Evolutionary conservation across 2,888 invertebrate genomes (phyloP).

Genomic region (Caenorhabditis angaria): DNA sequence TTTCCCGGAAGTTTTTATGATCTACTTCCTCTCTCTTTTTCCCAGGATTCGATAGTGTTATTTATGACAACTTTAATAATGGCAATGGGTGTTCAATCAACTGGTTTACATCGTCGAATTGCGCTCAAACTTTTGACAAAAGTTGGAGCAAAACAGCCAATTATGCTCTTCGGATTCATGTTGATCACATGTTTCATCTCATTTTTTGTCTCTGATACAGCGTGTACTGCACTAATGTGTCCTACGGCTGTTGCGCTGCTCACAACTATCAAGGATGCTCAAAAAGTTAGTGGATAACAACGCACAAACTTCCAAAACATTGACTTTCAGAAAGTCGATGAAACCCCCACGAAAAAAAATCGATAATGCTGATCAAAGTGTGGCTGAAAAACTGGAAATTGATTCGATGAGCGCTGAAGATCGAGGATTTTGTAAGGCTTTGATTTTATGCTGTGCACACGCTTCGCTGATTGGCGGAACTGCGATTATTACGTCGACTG

Average conservation of each 20-base stretch:
- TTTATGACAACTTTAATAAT: constrained; percentile 50
- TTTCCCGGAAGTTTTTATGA: too few relatives aligned
- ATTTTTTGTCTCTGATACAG: constrained; percentile 64
- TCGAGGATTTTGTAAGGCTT: constrained; percentile 37
- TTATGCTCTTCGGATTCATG: constrained; percentile 53
- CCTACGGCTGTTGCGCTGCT: constrained; percentile 88
- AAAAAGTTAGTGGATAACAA: neutral
- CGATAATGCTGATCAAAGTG: constrained; percentile 19
- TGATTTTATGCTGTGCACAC: constrained; percentile 49
- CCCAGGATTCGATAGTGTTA: constrained; percentile 48
- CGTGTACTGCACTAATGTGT: constrained; percentile 85
- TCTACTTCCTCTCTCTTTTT: neutral
- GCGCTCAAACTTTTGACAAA: constrained; percentile 48
- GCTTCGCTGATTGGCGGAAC: constrained; percentile 54
- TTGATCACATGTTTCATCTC: constrained; percentile 49
- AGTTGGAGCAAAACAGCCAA: constrained; percentile 43
- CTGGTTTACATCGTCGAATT: constrained; percentile 48
- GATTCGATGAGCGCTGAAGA: constrained; percentile 27
- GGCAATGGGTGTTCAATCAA: constrained; percentile 55
- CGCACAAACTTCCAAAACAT: neutral
- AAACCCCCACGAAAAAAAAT: too few relatives aligned
- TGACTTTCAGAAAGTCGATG: neutral
- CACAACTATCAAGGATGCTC: constrained; percentile 37
- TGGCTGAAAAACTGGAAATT: constrained; percentile 25
- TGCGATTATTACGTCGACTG: constrained; percentile 51